Conservation (phyloP, 2,113 vertebrate species). For the Pituophis catenifer region DNA sequence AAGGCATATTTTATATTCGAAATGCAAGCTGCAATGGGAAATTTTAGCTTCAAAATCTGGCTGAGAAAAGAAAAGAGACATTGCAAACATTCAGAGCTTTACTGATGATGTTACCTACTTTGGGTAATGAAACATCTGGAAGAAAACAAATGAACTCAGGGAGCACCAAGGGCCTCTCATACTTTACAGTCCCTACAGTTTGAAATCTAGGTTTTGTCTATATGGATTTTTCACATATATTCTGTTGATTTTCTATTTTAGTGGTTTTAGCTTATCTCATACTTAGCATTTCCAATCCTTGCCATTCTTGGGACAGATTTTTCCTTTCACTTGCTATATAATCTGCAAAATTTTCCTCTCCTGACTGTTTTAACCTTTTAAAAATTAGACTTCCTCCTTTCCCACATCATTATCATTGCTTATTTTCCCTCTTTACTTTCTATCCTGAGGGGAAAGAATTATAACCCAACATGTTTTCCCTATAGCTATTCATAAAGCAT, state of each 20-base stretch:
- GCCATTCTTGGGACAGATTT: not conserved
- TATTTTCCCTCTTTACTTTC: not conserved
- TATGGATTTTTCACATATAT: not conserved
- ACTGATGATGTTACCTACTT: not conserved
- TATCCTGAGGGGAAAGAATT: constrained; percentile 8
- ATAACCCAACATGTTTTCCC: constrained; percentile 11
- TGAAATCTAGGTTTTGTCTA: not conserved
- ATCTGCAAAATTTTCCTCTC: not conserved
- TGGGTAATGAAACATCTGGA: not conserved
- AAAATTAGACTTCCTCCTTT: not conserved
- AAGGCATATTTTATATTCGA: not conserved
- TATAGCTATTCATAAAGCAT: not conserved
- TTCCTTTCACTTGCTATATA: not conserved
- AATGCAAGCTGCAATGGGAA: not conserved
- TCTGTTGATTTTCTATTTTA: not conserved
- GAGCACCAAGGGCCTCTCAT: not conserved
- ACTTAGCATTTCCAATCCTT: not conserved
- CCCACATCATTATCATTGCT: not conserved
- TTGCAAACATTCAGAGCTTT: not conserved
- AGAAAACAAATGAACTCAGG: not conserved
- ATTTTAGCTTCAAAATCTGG: not conserved
- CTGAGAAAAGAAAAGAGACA: not conserved
- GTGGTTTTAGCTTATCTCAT: not conserved
- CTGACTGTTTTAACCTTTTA: not conserved
- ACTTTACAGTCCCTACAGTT: not conserved